Evolutionary conservation across 1,140 invertebrate genomes (phyloP).

Genomic region (Idris sp.): DNA sequence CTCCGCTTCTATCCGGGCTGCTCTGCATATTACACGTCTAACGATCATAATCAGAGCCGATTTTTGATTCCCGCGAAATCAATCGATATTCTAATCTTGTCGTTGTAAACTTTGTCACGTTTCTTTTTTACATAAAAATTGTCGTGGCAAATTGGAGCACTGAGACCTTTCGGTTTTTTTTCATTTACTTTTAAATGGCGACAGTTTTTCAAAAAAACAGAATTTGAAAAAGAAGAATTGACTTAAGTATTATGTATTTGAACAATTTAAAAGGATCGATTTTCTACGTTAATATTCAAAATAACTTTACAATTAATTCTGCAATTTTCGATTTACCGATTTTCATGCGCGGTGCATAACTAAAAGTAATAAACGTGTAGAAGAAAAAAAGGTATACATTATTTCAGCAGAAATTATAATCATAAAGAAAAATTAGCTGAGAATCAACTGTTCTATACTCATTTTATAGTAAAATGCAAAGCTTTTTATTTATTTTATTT

Average conservation of each 20-base stretch:
- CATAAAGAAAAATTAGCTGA: conserved; percentile 1
- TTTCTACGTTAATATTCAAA: no score
- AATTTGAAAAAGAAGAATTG: no score
- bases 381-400: no score
- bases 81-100: conserved; percentile 54
- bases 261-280: no score
- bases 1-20: conserved; percentile 33
- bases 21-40: conserved; percentile 40
- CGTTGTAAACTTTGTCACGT: conserved; percentile 55
- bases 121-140: conserved; percentile 33
- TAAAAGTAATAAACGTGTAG: no score
- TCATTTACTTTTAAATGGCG: neutral
- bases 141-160: conserved; percentile 32
- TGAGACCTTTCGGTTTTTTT: neutral
- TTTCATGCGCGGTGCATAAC: conserved; percentile 1
- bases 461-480: no score
- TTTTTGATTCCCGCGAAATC: conserved; percentile 49
- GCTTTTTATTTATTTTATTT: no score
- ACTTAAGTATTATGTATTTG: no score
- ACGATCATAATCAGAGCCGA: conserved; percentile 52
- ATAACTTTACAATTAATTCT: conserved; percentile 6
- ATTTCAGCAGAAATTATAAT: neutral
- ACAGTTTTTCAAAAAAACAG: no score
- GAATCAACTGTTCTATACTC: no score
- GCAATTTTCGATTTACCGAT: conserved; percentile 11